Base-by-base conservation (phyloP, 2,888 invertebrate genomes). In the Drosophila lacicola region DNA sequence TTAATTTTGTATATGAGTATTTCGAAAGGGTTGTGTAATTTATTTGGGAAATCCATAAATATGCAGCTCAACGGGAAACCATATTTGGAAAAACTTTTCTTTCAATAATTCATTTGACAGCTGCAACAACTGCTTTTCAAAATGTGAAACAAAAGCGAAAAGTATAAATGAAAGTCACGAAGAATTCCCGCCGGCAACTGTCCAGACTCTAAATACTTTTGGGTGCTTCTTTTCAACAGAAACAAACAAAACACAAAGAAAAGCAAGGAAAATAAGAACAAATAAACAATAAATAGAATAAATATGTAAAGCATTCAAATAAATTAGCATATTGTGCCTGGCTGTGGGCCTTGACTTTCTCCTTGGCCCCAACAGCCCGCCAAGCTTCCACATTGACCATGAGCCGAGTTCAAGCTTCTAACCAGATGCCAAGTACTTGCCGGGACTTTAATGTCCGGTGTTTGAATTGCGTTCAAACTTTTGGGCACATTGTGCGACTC, bases 211-310 rank as follows among this genome's bases (percentile, higher is more conserved):
- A 78, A 85, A 83, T 88, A 80, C 83, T 82, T 88, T 85, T 63
- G 50, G 64, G 69, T 67, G 62, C 67, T 77, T 69, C 51, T 73
- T 78, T 67, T 61, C 61, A 67, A 34, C 61, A 39, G 29, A 42
- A 54, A 55, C 58, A 63, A 72, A 64, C 44, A 47, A 51, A 49
- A 14, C 63, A 51, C 11, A 51, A 65, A 60, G 42, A 44, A 61
- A 39, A 61, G 44, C 53, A 37, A 21, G 55, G 33, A 46, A 63
- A 44, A 50, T 62, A 45, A 60, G 74, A 50, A 57, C 53, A 80
- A 80, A 78, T 60, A 76, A 83, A 85, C 74, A 82, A 88, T 85
- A 83, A 83, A 83, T 85, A 85, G 77, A 79, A 88, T 88, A 83
- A 83, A 88, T 82, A 85, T 82, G 88, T 77, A 79, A 79, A 62